Percentiles rank a stretch among this genome's conserved stretches.
These are phyloP conservation scores for Anthonomus grandis DNA, from an alignment of 1,140 invertebrate species.

Conservation along the genomic window DNA sequence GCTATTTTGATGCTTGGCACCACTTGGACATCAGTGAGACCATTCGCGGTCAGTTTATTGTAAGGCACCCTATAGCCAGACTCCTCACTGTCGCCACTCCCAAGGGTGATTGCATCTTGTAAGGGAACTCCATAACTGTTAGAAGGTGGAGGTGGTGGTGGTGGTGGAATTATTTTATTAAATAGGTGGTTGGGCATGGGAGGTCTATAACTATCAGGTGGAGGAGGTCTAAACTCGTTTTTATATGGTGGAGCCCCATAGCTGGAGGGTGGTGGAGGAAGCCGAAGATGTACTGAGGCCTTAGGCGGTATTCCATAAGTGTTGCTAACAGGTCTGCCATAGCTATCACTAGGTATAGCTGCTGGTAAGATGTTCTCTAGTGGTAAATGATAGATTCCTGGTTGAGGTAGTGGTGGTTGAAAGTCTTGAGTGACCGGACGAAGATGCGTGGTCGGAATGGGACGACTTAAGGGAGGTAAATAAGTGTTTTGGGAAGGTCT, in stretches of 20 bases:
- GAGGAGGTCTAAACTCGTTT: too few species aligned
- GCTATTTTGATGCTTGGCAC: slow-evolving; percentile 59
- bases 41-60: not conserved
- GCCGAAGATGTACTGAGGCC: too few species aligned
- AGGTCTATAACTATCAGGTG: slow-evolving; percentile 34
- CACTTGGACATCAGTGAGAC: slow-evolving; percentile 50
- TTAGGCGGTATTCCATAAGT: too few species aligned
- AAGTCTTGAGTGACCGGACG: slow-evolving; percentile 13
- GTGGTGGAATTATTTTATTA: too few species aligned
- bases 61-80: not conserved
- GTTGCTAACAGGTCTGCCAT: slow-evolving; percentile 23
- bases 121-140: slow-evolving; percentile 19
- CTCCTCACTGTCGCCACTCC: slow-evolving; percentile 22
- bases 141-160: too few species aligned
- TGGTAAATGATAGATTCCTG: slow-evolving; percentile 1
- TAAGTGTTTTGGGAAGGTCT: not conserved
- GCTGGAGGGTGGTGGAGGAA: too few species aligned
- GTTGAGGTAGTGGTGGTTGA: slow-evolving; percentile 18
- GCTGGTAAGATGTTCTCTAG: slow-evolving; percentile 20
- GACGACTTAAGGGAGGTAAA: not conserved
- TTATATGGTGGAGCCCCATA: too few species aligned
- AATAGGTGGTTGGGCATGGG: slow-evolving; percentile 28
- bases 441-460: slow-evolving; percentile 14
- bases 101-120: slow-evolving; percentile 33
- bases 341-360: slow-evolving; percentile 17